Evolutionary conservation across 2,113 vertebrate species (phyloP), one percentile per base, ranked within the genome.

Genomic region (Sander vitreus): DNA sequence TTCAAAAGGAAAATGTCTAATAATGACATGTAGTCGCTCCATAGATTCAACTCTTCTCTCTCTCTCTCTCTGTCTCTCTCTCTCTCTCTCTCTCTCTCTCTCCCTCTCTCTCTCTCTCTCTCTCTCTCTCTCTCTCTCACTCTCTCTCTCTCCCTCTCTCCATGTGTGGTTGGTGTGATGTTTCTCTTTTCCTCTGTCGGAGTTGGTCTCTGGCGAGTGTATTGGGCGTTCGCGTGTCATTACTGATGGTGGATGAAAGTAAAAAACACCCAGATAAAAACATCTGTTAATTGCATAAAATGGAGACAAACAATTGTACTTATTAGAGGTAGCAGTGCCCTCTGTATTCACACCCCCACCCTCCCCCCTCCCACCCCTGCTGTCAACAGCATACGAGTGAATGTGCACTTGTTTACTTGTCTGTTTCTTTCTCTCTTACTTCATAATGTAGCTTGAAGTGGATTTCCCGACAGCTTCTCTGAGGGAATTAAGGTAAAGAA

Each of bases 261-360:
- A 80, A 87, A 43, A 88, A 88, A 59, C 86, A 66, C 25, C 45
- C 67, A 60, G 82, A 92, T 92, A 90, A 92, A 93, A 93, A 91
- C 86, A 84, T 90, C 85, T 86, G 82, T 89, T 94, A 94, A 94
- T 94, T 93, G 88, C 63, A 15, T 89, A 88, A 93, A 94, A 88
- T 80, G 75, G 76, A 91, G 89, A 90, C 86, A 90, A 91, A 93
- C 88, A 92, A 80, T 65, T 63, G 80, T 88, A 84, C 88, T 90
- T 92, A 92, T 90, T 88, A 86, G 80, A 89, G 89, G 83, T 89
- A 90, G 67, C 19, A 1, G 57, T 80, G 87, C 78, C 81, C 88
- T 81, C 47, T 80, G 59, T 79, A 80, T 91, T 87, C 86, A 85
- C 76, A 81, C 76, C 77, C 80, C 59, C 45, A 27, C 47, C 70